A percentile compares a stretch with the other conserved stretches of the same genome.
phyloP scores from a whole-genome alignment of 1,140 invertebrate genomes.

The Rhagoletis pomonella region DNA sequence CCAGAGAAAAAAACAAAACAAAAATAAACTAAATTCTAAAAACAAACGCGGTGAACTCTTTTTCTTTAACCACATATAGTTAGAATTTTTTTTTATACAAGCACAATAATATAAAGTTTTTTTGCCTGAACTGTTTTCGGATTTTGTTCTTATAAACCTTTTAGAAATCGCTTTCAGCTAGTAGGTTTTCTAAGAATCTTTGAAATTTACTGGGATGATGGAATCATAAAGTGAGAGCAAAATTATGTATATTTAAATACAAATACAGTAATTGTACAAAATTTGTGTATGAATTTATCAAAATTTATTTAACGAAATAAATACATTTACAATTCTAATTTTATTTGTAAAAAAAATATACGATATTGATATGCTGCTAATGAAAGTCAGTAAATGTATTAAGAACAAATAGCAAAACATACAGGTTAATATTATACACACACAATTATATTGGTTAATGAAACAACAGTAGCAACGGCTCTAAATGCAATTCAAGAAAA shows the following conservation, averaged over 20 bases:
- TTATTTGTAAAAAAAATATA: constrained; percentile 20
- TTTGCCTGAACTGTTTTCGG: neutral
- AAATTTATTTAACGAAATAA: neutral
- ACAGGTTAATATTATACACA: neutral
- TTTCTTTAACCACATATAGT: neutral
- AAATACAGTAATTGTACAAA: neutral
- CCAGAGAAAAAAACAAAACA: constrained; percentile 60
- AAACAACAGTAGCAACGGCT: neutral
- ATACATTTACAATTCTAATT: neutral
- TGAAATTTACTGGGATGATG: constrained; percentile 59
- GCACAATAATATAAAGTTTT: no score
- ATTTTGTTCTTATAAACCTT: constrained; percentile 3
- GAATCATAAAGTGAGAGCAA: constrained; percentile 59
- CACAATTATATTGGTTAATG: neutral
- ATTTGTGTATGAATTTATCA: neutral
- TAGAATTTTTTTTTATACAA: neutral
- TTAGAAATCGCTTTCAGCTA: neutral
- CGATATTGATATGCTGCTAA: constrained; percentile 40
- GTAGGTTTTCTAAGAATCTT: neutral
- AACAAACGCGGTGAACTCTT: constrained; percentile 54
- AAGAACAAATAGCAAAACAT: constrained; percentile 25
- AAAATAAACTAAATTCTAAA: constrained; percentile 58
- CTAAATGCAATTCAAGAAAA: constrained; percentile 2
- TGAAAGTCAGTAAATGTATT: constrained; percentile 51
- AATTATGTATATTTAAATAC: constrained; percentile 44